Base-by-base conservation (phyloP, 2,113 vertebrate genomes). In the Platanista minor region DNA sequence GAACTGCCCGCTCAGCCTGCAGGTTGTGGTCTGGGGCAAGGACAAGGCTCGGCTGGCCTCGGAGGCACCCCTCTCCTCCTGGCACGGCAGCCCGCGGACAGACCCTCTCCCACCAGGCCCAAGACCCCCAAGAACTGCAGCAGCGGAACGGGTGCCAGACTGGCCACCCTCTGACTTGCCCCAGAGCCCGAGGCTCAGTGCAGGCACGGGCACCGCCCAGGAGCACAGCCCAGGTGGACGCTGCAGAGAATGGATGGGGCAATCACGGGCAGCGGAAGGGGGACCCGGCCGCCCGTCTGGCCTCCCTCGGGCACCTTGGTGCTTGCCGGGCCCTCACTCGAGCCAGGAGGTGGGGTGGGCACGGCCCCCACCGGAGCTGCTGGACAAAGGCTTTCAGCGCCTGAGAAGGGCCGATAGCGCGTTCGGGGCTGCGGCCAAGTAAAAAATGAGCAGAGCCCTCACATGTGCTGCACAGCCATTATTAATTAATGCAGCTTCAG, bases 381-480 rank as follows among this genome's bases (percentile, higher is more conserved):
- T 0, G 96, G 96, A 95, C 94, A 90, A 69, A 88, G 94, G 94
- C 94, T 97, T 97, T 98, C 97, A 97, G 97, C 96, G 91, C 97
- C 95, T 69, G 25, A 41, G 31, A 59, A 91, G 78, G 64, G 62
- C n/a, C 52, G 43, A 94, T 96, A 94, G 93, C 10, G 9, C 29
- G 43, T 74, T 90, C 29, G 9, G 95, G 86, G 97, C 92, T 91
- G 85, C 12, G 54, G 93, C 81, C 9, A 36, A 17, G 94, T 96
- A 95, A 97, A 88, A 97, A 96, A 96, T 93, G 96, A 98, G 88
- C 67, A 5, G 62, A 74, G 87, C 71, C 27, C 88, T 86, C 96
- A 97, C 97, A 97, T 97, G 96, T 97, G 98, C 93, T 81, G 71
- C 86, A 96, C 98, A 97, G 97, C 95, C 95, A 97, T 93, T 97